Evolutionary conservation across 2,113 vertebrate genomes (phyloP).

Genomic region (Malaclemys terrapin): DNA sequence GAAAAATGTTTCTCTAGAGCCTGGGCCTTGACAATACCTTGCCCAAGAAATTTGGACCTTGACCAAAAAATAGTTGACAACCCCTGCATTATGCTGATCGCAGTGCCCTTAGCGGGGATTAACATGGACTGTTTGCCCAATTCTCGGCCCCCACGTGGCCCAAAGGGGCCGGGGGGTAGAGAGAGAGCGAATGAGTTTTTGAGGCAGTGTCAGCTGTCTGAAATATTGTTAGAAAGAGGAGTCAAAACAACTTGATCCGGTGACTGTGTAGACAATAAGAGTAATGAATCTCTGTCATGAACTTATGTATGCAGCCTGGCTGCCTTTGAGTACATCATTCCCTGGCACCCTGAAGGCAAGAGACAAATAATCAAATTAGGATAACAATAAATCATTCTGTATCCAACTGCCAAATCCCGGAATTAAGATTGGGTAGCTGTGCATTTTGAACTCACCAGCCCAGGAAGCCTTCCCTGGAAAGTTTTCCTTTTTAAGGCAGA

Average conservation of each 20-base stretch:
- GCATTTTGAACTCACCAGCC: rapidly evolving
- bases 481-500: background rate
- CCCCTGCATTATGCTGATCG: background rate
- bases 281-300: slow-evolving; percentile 68
- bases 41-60: no score
- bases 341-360: slow-evolving; percentile 11
- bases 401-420: background rate
- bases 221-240: slow-evolving; percentile 35
- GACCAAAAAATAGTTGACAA: no score
- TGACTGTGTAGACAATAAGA: slow-evolving; percentile 54
- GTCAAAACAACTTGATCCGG: background rate
- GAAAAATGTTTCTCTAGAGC: no score
- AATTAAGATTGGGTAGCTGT: background rate
- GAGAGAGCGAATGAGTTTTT: background rate
- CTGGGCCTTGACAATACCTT: no score
- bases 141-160: background rate
- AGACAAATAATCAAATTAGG: slow-evolving; percentile 57
- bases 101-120: background rate
- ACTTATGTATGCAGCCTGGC: background rate
- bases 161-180: background rate
- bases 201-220: background rate
- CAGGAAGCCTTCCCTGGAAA: background rate
- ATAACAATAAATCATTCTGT: background rate
- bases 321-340: background rate
- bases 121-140: background rate